A percentile compares a stretch with the other conserved stretches of the same genome.
These are phyloP conservation scores for Caenorhabditis zanzibari DNA, from an alignment of 2,888 invertebrate genomes.

Conservation along the genomic window DNA sequence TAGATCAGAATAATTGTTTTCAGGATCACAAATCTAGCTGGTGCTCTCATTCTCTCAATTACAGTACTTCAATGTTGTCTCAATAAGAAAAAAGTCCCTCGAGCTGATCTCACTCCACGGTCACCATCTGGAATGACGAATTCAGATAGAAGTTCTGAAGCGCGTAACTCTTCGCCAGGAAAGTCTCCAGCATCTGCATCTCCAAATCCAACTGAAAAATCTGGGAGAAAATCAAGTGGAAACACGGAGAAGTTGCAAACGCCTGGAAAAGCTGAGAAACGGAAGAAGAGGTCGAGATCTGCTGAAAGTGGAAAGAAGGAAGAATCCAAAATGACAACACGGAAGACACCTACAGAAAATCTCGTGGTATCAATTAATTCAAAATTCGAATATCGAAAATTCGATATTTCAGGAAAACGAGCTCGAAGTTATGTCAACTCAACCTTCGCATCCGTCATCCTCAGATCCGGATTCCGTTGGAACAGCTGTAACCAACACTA, in stretches of 20 bases:
- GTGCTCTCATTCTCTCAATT: neutral
- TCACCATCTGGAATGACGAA: neutral
- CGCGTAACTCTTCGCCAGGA: neutral
- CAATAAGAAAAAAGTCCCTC: neutral
- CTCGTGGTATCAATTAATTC: neutral
- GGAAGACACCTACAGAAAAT: neutral
- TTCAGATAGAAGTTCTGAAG: conserved; percentile 7
- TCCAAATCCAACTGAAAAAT: neutral
- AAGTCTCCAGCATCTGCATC: neutral
- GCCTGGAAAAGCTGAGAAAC: neutral
- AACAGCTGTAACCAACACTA: conserved; percentile 6
- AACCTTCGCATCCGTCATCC: conserved; percentile 16
- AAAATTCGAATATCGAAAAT: neutral
- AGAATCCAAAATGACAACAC: neutral
- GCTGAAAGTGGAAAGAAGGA: neutral
- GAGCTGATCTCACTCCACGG: neutral
- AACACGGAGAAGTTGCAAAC: neutral
- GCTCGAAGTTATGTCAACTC: conserved; percentile 19
- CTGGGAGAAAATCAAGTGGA: neutral
- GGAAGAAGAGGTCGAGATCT: conserved; percentile 2
- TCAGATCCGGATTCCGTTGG: conserved; percentile 24
- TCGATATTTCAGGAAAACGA: neutral
- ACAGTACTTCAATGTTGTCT: conserved; percentile 4
- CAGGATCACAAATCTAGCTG: neutral
- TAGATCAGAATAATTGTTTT: neutral